Evolutionary conservation across 2,888 invertebrate species (phyloP), one percentile per base, ranked within the genome.

Genomic region (Cheilosia vernalis): DNA sequence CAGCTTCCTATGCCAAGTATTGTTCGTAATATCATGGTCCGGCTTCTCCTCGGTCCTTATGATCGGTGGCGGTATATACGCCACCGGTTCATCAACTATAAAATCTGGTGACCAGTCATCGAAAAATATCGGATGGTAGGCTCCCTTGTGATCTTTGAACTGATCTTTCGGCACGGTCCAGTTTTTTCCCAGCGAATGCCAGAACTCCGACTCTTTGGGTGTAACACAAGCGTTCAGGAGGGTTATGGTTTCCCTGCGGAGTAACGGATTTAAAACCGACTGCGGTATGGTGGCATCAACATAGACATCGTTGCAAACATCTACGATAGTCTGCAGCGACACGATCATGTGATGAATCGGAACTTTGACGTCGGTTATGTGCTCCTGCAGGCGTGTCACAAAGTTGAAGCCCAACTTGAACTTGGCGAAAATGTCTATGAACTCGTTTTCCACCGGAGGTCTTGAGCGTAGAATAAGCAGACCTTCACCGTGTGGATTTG

Each of bases 341-440:
- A 98, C 98, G 93, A 99, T 99, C 79, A 99, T 94, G 92, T 99
- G 99, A 93, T 99, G 99, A 53, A 99, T 97, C 87, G 99, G 93
- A 92, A 98, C 99, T 0, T 98, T 98, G 0, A 98, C 98, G 91
- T 99, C 98, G 92, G 98, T 98, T 88, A 99, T 99, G 92, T 99
- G 98, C 10, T 97, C 96, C 90, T 98, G 97, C 88, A 99, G 93
- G 89, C 98, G 97, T 1, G 98, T 98, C 90, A 99, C 93, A 83
- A 99, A 94, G 91, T 99, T 99, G 92, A 99, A 98, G 2, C 98
- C 98, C 64, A 99, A 94, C 92, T 99, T 99, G 93, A 99, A 99
- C 93, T 99, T 99, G 91, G 99, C 98, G 89, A 99, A 96, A 88
- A 99, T 98, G 92, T 99, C 99, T 70, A 97, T 95, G 92, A 99